Base-by-base conservation (phyloP, 2,888 invertebrate genomes). In the Noctua janthina region DNA sequence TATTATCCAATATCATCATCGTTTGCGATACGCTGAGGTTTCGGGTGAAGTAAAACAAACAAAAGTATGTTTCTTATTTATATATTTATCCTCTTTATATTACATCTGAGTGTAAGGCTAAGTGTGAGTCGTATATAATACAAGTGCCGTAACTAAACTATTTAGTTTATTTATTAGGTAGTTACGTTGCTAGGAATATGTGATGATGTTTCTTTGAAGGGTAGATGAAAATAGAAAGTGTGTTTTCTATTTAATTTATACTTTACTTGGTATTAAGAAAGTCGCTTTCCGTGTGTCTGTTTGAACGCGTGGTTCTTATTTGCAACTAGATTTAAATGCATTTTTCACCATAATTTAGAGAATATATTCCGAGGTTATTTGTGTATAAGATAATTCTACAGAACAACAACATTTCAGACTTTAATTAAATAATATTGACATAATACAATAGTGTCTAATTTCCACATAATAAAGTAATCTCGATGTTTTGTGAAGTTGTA, bases 41-140 rank as follows among this genome's bases (percentile, higher is more conserved):
- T 51, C 59, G 8, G 73, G 59, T 20, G 15, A 46, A 64, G 11
- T 7, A 83, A 76, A 79, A 39, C 6, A 84, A 78, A 80, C 74
- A 69, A 76, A 43, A 23, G 7, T 70, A 79, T 84, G 85, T 92
- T 91, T 86, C 82, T 82, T 88, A 90, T 90, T 90, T 92, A 93
- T 93, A 90, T 93, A 83, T 83, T 92, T 93, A 91, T 92, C 83
- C 83, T 88, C 79, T 88, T 91, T 89, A 90, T 90, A 91, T 93
- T 93, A 93, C 92, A 92, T 92, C 91, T 89, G 90, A 87, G 93
- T 94, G 93, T 94, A 93, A 92, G 92, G 92, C 92, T 94, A 94
- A 91, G 91, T 85, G 91, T 90, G 89, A 91, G 82, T 90, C 83
- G 91, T 92, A 92, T 88, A 91, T 91, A 91, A 84, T 91, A 91